Conservation (phyloP, 2,888 invertebrate species). For the Trichogramma evanescens region DNA sequence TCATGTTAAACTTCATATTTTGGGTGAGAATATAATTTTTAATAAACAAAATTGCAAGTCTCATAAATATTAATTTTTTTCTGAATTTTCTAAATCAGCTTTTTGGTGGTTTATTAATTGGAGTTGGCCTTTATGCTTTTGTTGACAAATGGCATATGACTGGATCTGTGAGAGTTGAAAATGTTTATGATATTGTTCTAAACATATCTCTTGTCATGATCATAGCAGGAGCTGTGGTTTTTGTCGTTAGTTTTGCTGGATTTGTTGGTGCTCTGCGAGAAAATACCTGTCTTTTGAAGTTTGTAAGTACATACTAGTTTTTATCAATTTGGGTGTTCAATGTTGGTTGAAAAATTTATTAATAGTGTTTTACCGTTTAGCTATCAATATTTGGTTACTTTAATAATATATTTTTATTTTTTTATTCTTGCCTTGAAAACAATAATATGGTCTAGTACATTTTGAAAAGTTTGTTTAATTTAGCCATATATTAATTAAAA, state of each 20-base stretch:
- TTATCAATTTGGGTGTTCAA: background rate
- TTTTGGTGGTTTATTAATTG: conserved; percentile 78
- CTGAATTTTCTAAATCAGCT: conserved; percentile 55
- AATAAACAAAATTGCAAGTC: background rate
- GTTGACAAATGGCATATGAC: conserved; percentile 88
- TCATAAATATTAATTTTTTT: background rate
- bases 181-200: conserved; percentile 80
- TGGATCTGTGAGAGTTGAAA: conserved; percentile 75
- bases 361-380: background rate
- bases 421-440: background rate
- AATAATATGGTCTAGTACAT: no score
- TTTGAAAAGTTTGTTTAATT: no score
- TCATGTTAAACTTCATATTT: conserved; percentile 80
- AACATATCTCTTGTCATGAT: conserved; percentile 87
- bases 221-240: conserved; percentile 84
- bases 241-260: conserved; percentile 88
- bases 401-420: background rate
- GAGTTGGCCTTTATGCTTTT: conserved; percentile 84
- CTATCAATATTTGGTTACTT: background rate
- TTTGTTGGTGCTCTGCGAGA: conserved; percentile 86
- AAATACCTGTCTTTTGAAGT: conserved; percentile 85
- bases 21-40: conserved; percentile 62
- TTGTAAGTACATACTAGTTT: conserved; percentile 57
- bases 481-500: no score
- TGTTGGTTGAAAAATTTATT: background rate